Percentiles rank a stretch among this genome's conserved stretches.
Conservation (phyloP, 2,888 invertebrate genomes). For the Vesta saturnalis region DNA sequence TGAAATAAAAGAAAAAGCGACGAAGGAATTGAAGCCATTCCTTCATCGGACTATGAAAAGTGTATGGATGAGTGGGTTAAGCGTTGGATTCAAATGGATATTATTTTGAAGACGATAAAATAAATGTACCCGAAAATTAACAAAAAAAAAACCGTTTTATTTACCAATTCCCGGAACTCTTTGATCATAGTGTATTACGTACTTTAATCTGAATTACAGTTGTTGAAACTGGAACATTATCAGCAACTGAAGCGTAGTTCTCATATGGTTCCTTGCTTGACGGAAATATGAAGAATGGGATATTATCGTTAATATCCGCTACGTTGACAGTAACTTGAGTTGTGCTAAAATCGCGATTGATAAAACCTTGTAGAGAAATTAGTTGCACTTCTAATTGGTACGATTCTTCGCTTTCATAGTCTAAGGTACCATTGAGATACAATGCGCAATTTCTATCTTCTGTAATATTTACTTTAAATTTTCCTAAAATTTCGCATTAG, state of each 20-base stretch:
- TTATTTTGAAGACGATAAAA: too few species aligned
- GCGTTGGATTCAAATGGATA: neutral
- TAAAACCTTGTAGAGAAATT: slow-evolving; percentile 81
- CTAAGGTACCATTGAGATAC: slow-evolving; percentile 76
- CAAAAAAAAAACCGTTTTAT: too few species aligned
- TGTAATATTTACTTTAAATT: slow-evolving; percentile 78
- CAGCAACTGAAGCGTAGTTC: slow-evolving; percentile 83
- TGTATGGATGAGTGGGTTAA: too few species aligned
- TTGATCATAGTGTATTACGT: slow-evolving; percentile 29
- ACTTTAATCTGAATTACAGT: slow-evolving; percentile 83
- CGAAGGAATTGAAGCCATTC: too few species aligned
- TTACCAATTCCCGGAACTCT: too few species aligned
- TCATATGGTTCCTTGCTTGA: slow-evolving; percentile 70
- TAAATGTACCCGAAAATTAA: too few species aligned
- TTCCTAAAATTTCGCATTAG: slow-evolving; percentile 60
- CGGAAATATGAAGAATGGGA: slow-evolving; percentile 82
- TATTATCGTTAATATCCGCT: slow-evolving; percentile 89
- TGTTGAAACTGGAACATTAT: slow-evolving; percentile 77
- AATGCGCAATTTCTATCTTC: slow-evolving; percentile 87
- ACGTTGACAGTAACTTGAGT: slow-evolving; percentile 84
- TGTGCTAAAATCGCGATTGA: slow-evolving; percentile 79
- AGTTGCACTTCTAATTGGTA: slow-evolving; percentile 81
- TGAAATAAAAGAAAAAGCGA: too few species aligned
- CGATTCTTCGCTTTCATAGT: slow-evolving; percentile 79
- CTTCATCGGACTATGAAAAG: too few species aligned